Evolutionary conservation across 2,113 vertebrate species (phyloP).

Genomic region (Gorsachius goisagi): DNA sequence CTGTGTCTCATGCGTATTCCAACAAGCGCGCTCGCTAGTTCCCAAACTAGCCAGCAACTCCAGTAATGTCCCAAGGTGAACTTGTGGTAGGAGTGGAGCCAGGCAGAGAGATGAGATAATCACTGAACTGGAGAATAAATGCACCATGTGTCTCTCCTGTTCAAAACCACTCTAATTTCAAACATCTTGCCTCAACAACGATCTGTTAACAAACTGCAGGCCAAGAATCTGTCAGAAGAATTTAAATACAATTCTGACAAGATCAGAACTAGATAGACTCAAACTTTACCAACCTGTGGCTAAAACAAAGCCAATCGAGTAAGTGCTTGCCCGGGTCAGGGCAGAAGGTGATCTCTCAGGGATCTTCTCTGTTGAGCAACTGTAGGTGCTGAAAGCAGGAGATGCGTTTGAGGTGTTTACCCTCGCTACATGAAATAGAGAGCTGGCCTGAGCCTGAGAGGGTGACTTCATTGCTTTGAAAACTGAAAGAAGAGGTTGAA

Average conservation of each 20-base stretch:
- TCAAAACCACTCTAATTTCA: constrained; percentile 50
- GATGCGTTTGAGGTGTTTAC: background rate
- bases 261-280: constrained; percentile 33
- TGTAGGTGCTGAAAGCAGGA: background rate
- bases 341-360: background rate
- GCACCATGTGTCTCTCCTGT: constrained; percentile 52
- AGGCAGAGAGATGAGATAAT: constrained; percentile 33
- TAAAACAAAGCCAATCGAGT: background rate
- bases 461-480: background rate
- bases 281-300: constrained; percentile 33
- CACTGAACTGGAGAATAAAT: constrained; percentile 1
- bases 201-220: constrained; percentile 48
- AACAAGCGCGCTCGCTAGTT: fast-evolving
- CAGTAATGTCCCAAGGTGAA: constrained; percentile 42
- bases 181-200: constrained; percentile 47
- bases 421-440: background rate
- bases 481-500: background rate
- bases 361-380: background rate
- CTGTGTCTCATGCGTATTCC: background rate
- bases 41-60: background rate
- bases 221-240: constrained; percentile 62
- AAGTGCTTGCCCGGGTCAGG: background rate
- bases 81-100: constrained; percentile 27
- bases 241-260: constrained; percentile 55
- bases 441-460: background rate